Conservation (phyloP, 2,113 vertebrate genomes). For the Petaurus breviceps region DNA sequence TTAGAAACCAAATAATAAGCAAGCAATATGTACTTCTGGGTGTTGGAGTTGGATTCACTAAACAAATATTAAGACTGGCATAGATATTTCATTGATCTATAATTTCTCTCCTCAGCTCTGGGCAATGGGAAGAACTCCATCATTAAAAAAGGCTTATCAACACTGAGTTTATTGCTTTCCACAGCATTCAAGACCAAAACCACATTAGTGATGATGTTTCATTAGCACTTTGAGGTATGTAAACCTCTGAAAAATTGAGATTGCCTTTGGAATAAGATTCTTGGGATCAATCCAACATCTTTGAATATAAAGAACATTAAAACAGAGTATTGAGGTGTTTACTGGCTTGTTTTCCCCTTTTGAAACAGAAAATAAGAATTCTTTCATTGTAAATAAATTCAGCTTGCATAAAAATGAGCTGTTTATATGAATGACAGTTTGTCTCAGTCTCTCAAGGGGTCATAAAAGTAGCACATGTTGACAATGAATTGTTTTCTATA, state of each 20-base stretch:
- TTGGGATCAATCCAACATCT: background rate
- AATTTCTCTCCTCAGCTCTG: background rate
- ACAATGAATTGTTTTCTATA: background rate
- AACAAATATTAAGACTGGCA: constrained; percentile 40
- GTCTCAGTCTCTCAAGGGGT: background rate
- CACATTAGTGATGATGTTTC: background rate
- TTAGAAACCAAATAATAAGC: background rate
- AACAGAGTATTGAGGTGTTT: background rate
- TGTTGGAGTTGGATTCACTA: background rate
- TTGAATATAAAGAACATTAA: background rate
- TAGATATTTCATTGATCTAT: constrained; percentile 17
- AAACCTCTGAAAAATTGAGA: background rate
- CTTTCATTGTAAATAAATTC: background rate
- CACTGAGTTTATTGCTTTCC: constrained; percentile 20
- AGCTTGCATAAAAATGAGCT: background rate
- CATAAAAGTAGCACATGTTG: background rate
- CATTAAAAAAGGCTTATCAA: background rate
- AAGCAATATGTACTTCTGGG: background rate
- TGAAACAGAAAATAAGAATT: background rate
- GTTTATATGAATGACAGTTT: background rate
- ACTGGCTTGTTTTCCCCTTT: background rate
- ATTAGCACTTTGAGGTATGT: background rate
- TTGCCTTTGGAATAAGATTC: background rate
- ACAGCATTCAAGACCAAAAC: background rate
- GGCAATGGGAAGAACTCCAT: constrained; percentile 3